A percentile compares a stretch with the other conserved stretches of the same genome.
phyloP scores from a whole-genome alignment of 2,888 invertebrate genomes.

The Agrotis clavis region DNA sequence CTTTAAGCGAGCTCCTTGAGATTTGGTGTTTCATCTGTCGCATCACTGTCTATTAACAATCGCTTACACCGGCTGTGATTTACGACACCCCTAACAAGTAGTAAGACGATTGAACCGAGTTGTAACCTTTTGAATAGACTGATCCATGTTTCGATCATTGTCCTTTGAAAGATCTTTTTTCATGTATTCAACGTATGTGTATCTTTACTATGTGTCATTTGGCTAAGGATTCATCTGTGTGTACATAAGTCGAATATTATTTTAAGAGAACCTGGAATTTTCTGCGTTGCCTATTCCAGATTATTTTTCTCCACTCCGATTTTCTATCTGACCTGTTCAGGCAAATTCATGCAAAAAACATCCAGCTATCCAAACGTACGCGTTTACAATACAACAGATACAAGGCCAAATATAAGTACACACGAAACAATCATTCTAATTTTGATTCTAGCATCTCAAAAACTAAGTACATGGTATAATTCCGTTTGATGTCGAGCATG shows the following conservation, averaged over 20 bases:
- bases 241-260: too few species aligned
- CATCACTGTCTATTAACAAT: constrained; percentile 60
- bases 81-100: constrained; percentile 21
- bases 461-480: constrained; percentile 6
- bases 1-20: constrained; percentile 44
- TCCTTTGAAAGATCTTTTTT: not conserved
- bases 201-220: too few species aligned
- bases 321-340: too few species aligned
- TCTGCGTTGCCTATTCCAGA: too few species aligned
- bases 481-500: constrained; percentile 44
- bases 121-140: not conserved
- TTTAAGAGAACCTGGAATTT: too few species aligned
- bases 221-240: too few species aligned
- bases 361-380: too few species aligned
- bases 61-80: constrained; percentile 46
- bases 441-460: constrained; percentile 15
- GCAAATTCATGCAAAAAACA: too few species aligned
- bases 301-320: too few species aligned
- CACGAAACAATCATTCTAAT: constrained; percentile 27
- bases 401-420: constrained; percentile 23
- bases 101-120: not conserved
- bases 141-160: not conserved
- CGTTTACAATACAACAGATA: not conserved
- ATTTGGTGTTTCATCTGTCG: constrained; percentile 51
- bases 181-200: not conserved